Conservation (phyloP, 2,113 vertebrate genomes). For the Macquaria ambigua region DNA sequence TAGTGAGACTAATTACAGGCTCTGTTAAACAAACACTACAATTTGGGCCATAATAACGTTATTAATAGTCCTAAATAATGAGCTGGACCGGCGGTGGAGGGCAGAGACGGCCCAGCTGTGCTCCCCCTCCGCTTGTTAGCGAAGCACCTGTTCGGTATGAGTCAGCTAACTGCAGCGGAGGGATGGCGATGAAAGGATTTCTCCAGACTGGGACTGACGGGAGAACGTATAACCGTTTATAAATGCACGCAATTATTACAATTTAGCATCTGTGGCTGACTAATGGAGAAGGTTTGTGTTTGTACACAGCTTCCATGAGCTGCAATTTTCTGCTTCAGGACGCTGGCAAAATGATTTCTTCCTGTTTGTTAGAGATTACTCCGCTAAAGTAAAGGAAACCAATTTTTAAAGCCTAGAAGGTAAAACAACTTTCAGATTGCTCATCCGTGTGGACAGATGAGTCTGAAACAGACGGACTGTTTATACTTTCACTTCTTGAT, state of each 20-base stretch:
- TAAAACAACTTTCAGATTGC: neutral
- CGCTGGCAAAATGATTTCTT: neutral
- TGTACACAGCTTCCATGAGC: neutral
- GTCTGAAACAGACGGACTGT: no score
- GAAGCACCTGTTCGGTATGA: conserved; percentile 57
- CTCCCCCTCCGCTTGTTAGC: conserved; percentile 19
- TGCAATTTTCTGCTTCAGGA: neutral
- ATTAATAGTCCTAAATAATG: conserved; percentile 50
- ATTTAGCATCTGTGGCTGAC: conserved; percentile 23
- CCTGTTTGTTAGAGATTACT: neutral
- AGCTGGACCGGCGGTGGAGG: conserved; percentile 9
- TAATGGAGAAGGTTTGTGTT: neutral
- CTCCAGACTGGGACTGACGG: neutral
- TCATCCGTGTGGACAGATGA: neutral
- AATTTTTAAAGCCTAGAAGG: neutral
- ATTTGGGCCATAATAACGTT: conserved; percentile 31
- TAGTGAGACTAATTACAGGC: conserved; percentile 59
- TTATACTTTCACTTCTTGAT: neutral
- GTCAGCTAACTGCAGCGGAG: conserved; percentile 35
- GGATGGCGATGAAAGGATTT: conserved; percentile 35
- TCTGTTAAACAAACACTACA: conserved; percentile 51
- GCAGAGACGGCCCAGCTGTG: conserved; percentile 48
- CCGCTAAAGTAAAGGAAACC: neutral
- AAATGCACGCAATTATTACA: neutral
- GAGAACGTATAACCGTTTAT: neutral